Base-by-base conservation (phyloP, 2,888 invertebrate genomes). In the Rotaria socialis region DNA sequence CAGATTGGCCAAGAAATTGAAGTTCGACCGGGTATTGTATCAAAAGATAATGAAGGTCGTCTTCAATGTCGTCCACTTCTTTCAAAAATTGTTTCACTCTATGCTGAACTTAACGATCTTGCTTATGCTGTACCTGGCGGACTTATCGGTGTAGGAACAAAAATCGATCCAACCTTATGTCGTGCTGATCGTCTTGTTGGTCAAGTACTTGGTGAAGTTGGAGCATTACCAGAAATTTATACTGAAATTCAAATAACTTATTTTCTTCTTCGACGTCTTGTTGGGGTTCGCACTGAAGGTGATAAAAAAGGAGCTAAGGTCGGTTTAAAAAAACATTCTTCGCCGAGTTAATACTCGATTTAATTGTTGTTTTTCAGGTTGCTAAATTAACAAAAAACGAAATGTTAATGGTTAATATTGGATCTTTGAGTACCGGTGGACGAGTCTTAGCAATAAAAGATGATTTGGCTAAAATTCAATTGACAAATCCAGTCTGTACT, bases 121-220 rank as follows among this genome's bases (percentile, higher is more conserved):
- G 96, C 97, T 91, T 99, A 95, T 92, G 99, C 99, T 43, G 99
- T 98, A 86, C 99, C 99, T 87, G 99, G 99, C 88, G 99, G 99
- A n/a, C 93, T 99, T 85, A 99, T 99, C 90, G 99, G 97, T 90
- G 98, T 99, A 47, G 99, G 99, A 88, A 99, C 98, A 8, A 96
- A 96, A 92, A 99, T 99, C 90, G 99, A 99, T 91, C 99, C 99
- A 3, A 99, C 98, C 0, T 93, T 99, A 85, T 99, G 99, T 91
- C 94, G 99, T 90, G 99, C 98, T 87, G 99, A 99, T 93, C 94
- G 98, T 90, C 94, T 99, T 90, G 99, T 99, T 5, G 99, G 99
- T 85, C 97, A 97, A 92, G 95, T 96, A 87, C 93, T 97, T 85
- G 99, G 99, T 27, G 97, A 97, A 22, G 97, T 99, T 43, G 97